Evolutionary conservation across 2,888 invertebrate genomes (phyloP).

Genomic region (Caenorhabditis sulstoni): DNA sequence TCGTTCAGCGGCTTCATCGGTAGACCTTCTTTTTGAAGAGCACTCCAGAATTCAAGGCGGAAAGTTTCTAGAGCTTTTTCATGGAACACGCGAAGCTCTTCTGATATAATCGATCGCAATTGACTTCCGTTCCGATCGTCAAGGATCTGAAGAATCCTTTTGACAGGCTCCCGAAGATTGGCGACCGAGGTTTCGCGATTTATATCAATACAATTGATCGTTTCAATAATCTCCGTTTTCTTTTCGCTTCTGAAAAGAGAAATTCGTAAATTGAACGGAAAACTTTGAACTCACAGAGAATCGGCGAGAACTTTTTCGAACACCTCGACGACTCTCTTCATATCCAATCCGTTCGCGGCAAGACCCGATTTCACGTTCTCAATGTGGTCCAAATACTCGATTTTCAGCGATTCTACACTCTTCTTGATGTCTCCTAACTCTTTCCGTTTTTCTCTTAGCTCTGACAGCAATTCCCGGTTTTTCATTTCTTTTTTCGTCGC

Average conservation of each 20-base stretch:
- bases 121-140: not conserved
- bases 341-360: conserved; percentile 26
- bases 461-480: conserved; percentile 3
- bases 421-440: conserved; percentile 20
- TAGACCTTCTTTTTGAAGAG: conserved; percentile 32
- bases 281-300: conserved; percentile 30
- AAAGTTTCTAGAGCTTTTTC: not conserved
- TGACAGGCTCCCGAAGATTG: not conserved
- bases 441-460: conserved; percentile 23
- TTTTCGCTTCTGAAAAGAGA: conserved; percentile 15
- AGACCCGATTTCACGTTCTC: conserved; percentile 23
- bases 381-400: conserved; percentile 34
- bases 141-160: not conserved
- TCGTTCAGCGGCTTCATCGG: conserved; percentile 25
- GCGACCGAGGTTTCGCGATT: not conserved
- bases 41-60: conserved; percentile 33
- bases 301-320: conserved; percentile 37
- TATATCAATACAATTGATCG: not conserved
- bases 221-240: conserved; percentile 2
- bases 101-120: not conserved
- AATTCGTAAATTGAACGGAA: not conserved
- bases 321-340: conserved; percentile 17
- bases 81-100: conserved; percentile 10
- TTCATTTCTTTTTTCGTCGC: conserved; percentile 36
- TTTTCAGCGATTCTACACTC: conserved; percentile 8